Conservation (phyloP, 2,113 vertebrate species). For the Antigone vipio region DNA sequence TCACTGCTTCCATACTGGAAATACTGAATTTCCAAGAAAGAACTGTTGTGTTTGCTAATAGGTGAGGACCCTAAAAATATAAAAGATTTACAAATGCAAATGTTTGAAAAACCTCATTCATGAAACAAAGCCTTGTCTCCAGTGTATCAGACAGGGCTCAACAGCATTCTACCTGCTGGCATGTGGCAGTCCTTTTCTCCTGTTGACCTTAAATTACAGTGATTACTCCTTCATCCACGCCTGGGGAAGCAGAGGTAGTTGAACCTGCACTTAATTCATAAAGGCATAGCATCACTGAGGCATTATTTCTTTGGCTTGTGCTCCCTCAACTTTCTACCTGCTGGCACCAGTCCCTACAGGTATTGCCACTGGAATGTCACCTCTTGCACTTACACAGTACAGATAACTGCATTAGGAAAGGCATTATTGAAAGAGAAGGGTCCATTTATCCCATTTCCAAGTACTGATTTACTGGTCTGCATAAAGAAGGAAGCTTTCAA, state of each 20-base stretch:
- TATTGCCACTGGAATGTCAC: neutral
- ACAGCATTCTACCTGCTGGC: neutral
- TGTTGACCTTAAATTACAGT: neutral
- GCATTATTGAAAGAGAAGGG: neutral
- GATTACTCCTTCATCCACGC: neutral
- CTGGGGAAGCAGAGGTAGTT: neutral
- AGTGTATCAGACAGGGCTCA: neutral
- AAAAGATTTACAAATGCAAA: too few species aligned
- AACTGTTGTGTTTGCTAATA: neutral
- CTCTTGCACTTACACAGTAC: neutral
- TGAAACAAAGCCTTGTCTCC: neutral
- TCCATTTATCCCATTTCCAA: neutral
- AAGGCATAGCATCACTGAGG: neutral
- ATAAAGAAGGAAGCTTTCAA: neutral
- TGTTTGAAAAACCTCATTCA: neutral
- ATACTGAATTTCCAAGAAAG: neutral
- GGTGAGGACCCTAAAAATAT: neutral
- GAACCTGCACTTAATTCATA: neutral
- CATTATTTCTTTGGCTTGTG: neutral
- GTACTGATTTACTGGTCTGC: neutral
- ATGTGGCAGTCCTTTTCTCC: neutral
- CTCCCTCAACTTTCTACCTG: neutral
- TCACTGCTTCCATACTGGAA: neutral
- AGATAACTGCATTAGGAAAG: neutral
- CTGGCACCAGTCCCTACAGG: neutral